These are phyloP conservation scores for Nilaparvata lugens DNA, from an alignment of 1,140 invertebrate genomes.

Conservation along the genomic window DNA sequence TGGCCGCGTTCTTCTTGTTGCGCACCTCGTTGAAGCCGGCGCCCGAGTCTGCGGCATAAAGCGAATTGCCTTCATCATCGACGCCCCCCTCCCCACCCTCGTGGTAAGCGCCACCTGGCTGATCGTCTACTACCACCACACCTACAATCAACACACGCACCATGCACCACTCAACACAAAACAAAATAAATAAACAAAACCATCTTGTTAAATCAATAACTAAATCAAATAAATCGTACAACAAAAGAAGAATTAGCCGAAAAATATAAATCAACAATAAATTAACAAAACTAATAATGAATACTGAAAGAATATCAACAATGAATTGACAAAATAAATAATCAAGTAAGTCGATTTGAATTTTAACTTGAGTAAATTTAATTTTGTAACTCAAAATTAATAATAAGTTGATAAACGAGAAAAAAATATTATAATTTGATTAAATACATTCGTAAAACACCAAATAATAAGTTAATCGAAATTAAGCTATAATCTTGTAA, in stretches of 20 bases:
- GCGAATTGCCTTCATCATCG: slow-evolving; percentile 35
- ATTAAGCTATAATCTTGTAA: too few species aligned
- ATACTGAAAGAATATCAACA: too few species aligned
- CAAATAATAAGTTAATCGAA: too few species aligned
- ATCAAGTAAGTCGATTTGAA: too few species aligned
- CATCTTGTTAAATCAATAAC: too few species aligned
- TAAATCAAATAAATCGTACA: background rate
- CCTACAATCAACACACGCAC: slow-evolving; percentile 30
- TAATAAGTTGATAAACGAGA: too few species aligned
- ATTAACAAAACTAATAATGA: too few species aligned
- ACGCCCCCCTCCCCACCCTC: slow-evolving; percentile 39
- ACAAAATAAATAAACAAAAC: slow-evolving; percentile 17
- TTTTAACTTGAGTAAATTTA: too few species aligned
- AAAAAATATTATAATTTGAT: too few species aligned
- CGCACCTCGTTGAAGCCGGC: slow-evolving; percentile 83
- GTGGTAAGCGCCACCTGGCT: slow-evolving; percentile 34
- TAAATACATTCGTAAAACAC: too few species aligned
- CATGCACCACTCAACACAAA: slow-evolving; percentile 16
- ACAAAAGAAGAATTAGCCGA: background rate
- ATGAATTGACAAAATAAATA: too few species aligned
- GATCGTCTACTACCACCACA: slow-evolving; percentile 47
- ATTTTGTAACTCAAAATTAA: too few species aligned
- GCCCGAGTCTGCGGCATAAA: slow-evolving; percentile 42
- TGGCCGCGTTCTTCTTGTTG: slow-evolving; percentile 65
- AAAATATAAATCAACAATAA: background rate